Base-by-base conservation (phyloP, 2,888 invertebrate genomes). In the Micoletzkya japonica region DNA sequence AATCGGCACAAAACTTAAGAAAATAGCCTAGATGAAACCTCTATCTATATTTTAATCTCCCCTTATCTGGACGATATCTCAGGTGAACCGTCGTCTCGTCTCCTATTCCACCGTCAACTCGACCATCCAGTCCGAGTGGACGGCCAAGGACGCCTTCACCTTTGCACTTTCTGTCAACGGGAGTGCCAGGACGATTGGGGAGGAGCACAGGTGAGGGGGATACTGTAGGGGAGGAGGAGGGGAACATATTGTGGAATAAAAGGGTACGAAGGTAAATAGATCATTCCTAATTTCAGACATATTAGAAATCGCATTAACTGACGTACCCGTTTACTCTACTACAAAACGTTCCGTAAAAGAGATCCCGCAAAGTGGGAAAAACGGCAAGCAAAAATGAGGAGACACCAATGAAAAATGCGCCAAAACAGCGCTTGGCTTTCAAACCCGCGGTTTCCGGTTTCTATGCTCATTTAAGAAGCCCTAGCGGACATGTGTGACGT, bases 31-130 rank as follows among this genome's bases (percentile, higher is more conserved):
- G n/a, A 52, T 52, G n/a, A 20, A 24, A 24, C 17, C 54, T 54
- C 20, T 44, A 44, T 44, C 20, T 14, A 44, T 44, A 14, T 44
- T 14, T 44, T 44, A 44, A 44, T 44, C 20, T 44, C 20, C 10
- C 44, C 20, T 44, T 44, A 44, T 44, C 20, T 14, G 20, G 20
- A 44, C 10, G 10, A 44, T 44, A 44, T 14, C 4, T 26, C 68
- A 78, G 77, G 75, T 79, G 58, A 77, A 79, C 56, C 74, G 76
- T 3, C 72, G 75, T 2, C 71, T 74, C 54, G 74, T 79, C 1
- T 67, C 71, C 36, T 79, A 79, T 54, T 73, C 77, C 6, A 71
- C 76, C 1, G 37, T 73, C 39, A 76, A 72, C 4, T 70, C 61
- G 20, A 44, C 72, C 14, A 67, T 67, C 14, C 77, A 77, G 50